Base-by-base conservation (phyloP, 2,113 vertebrate species). In the Tauraco erythrolophus region DNA sequence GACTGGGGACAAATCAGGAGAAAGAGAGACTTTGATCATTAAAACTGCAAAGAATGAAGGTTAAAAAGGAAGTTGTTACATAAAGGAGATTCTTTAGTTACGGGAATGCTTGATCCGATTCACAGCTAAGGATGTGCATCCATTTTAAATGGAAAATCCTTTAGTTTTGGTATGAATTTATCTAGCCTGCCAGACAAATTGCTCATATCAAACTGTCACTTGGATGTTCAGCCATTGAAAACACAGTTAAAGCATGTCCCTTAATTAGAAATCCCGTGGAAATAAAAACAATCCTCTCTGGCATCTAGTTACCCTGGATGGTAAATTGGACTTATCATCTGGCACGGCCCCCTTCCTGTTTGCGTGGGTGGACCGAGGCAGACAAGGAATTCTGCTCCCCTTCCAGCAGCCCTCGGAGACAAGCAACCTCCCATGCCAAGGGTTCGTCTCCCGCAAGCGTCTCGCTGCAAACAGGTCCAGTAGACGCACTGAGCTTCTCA, bases 191-290 rank as follows among this genome's bases (percentile, higher is more conserved):
- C 94, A 94, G 90, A 87, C 89, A 94, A 95, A 92, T 96, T 94
- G 94, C 96, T 94, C 96, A 69, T 95, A 96, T 97, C 96, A 95
- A 95, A 94, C 86, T 95, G 94, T 95, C 94, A 89, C 65, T 78
- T 92, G 89, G 77, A 94, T 94, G 72, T 90, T 88, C 95, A 95
- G 92, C 69, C 94, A 95, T 66, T 92, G 93, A 94, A 97, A 96
- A 96, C 72, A 85, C 66, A 94, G 61, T 84, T 95, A 91, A 94
- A 94, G 93, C 87, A 69, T 51, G 70, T 86, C 75, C 95, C 91
- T 96, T 88, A 84, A 92, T 94, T 94, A 96, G 84, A 94, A 88
- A 89, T 78, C 85, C 92, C 57, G 5, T 50, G 95, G 88, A 97
- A 96, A 95, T 45, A 65, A 84, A 97, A 97, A 92, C 76, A 81